phyloP scores from a whole-genome alignment of 1,140 invertebrate genomes.

The Neuroterus valhalla region DNA sequence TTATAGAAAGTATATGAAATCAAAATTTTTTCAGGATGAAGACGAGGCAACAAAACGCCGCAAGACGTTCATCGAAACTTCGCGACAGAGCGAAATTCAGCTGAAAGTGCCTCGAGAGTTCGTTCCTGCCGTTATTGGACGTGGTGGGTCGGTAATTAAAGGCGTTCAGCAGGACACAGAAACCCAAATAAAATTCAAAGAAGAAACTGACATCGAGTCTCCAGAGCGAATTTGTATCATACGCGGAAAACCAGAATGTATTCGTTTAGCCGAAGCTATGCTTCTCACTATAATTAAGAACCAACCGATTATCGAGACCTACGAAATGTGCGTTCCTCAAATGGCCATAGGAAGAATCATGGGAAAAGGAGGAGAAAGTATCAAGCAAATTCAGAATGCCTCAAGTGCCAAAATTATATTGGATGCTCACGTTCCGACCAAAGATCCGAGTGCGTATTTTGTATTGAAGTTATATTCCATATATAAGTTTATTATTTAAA shows the following conservation, averaged over 20 bases:
- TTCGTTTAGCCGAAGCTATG: conserved; percentile 81
- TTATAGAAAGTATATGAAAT: too few species aligned
- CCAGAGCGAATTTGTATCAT: conserved; percentile 79
- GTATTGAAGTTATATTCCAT: background rate
- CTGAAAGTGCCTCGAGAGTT: conserved; percentile 72
- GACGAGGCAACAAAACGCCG: conserved; percentile 33
- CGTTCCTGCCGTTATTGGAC: conserved; percentile 78
- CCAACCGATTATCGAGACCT: conserved; percentile 79
- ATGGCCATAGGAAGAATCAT: conserved; percentile 82
- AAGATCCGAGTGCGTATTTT: conserved; percentile 43
- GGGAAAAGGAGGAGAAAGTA: conserved; percentile 81
- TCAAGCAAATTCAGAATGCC: conserved; percentile 80
- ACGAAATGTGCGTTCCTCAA: conserved; percentile 80
- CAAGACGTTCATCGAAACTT: conserved; percentile 50
- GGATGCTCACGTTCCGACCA: conserved; percentile 21
- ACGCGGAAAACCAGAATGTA: conserved; percentile 77
- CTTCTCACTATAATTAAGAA: conserved; percentile 83
- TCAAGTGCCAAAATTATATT: conserved; percentile 81
- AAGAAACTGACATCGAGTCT: conserved; percentile 66
- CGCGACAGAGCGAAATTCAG: conserved; percentile 63
- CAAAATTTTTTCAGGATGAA: conserved; percentile 8
- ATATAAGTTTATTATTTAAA: background rate
- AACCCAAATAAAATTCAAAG: conserved; percentile 81
- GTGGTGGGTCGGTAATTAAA: conserved; percentile 81
- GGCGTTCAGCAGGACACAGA: conserved; percentile 82